Base-by-base conservation (phyloP, 2,888 invertebrate genomes). In the Rhagophthalmus giganteus region DNA sequence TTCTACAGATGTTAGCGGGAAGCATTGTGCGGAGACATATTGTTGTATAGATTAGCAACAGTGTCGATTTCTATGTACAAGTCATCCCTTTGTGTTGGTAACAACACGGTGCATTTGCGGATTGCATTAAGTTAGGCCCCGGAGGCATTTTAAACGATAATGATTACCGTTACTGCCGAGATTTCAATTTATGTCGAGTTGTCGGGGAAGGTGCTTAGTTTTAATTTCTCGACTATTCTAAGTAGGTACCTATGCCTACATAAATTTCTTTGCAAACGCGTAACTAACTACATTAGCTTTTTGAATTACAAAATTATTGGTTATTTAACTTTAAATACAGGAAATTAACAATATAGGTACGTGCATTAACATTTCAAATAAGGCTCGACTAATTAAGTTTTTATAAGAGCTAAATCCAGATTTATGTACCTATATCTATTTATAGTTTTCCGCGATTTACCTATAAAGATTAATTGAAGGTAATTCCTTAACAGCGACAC, bases 21-120 rank as follows among this genome's bases (percentile, higher is more conserved):
- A 37, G 24, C 30, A 52, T 52, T 44, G 44, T 52, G 39, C 28
- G 24, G 33, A 15, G 40, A 40, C 41, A 40, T 40, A 50, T 50
- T 50, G 49, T 54, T 46, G 26, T 28, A 37, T 50, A 45, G 54
- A 50, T 54, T 54, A 54, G 54, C 54, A 54, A 50, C 38, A 50
- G 50, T 54, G 50, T 50, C 46, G 50, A 50, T 54, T 49, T 46
- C 54, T 34, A 28, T 42, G 33, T 33, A 40, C 49, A 46, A 54
- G 44, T 49, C 54, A 45, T 54, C 50, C 45, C 50, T 50, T 54
- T 50, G 49, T 54, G 32, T 32, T 16, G 14, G 30, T 46, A 41
- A 45, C 45, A 52, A 37, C 45, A 27, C 32, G 32, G 28, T 38
- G 50, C 51, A 51, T 45, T 51, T 45, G 38, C 51, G 31, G 34